These are phyloP conservation scores for Panonychus citri DNA, from an alignment of 1,140 invertebrate species.

Conservation along the genomic window DNA sequence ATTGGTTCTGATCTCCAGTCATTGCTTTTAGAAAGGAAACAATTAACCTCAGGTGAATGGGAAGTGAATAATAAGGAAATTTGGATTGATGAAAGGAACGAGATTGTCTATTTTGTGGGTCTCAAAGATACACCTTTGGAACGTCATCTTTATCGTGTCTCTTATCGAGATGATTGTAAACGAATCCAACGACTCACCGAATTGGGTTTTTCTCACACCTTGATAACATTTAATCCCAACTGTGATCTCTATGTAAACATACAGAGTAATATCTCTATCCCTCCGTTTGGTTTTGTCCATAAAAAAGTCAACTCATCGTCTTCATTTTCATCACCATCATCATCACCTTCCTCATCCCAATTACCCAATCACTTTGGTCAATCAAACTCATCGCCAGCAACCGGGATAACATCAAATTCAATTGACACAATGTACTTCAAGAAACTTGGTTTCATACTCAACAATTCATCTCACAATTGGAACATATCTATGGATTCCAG, in stretches of 20 bases:
- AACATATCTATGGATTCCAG: background rate
- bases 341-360: background rate
- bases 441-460: background rate
- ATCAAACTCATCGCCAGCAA: background rate
- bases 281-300: conserved; percentile 14
- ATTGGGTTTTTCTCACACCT: conserved; percentile 4
- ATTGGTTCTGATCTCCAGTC: background rate
- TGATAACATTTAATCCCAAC: conserved; percentile 6
- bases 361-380: background rate
- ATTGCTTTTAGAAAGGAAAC: background rate
- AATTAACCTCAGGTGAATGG: conserved; percentile 25
- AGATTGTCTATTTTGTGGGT: conserved; percentile 27
- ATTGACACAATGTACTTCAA: background rate
- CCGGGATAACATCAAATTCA: background rate
- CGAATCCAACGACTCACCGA: conserved; percentile 6
- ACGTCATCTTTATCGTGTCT: conserved; percentile 24
- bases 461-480: background rate
- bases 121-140: conserved; percentile 26
- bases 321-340: background rate
- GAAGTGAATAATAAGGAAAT: conserved; percentile 22
- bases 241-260: conserved; percentile 44
- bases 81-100: conserved; percentile 24
- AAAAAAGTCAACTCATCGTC: background rate
- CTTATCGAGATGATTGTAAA: background rate
- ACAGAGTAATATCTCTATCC: conserved; percentile 46